phyloP scores from a whole-genome alignment of 2,888 invertebrate species.

The Eurois occulta region DNA sequence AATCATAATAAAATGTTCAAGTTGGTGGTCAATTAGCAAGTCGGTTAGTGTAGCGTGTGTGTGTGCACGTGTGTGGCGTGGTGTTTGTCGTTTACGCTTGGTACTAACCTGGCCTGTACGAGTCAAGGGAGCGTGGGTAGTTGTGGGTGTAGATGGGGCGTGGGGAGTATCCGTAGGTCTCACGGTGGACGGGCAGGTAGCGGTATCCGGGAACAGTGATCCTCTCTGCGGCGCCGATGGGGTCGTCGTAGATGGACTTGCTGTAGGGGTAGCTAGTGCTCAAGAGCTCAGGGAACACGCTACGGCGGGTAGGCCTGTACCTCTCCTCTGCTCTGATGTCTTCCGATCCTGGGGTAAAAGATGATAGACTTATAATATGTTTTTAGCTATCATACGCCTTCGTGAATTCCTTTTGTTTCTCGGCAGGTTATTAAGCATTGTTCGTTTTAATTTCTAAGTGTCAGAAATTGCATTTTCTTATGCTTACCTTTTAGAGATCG shows the following conservation, averaged over 20 bases:
- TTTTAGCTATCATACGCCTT: not conserved
- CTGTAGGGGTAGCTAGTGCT: conserved; percentile 93
- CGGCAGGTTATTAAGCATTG: not conserved
- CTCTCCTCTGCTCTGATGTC: conserved; percentile 97
- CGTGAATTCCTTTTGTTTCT: not conserved
- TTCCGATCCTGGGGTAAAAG: conserved; percentile 93
- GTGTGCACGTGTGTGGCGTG: conserved; percentile 50
- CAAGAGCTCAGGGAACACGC: conserved; percentile 94
- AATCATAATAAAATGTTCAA: conserved; percentile 44
- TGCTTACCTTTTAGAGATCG: conserved; percentile 96
- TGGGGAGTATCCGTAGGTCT: conserved; percentile 97
- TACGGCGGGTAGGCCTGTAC: conserved; percentile 93
- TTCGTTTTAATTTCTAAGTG: not conserved
- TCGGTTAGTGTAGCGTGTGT: conserved; percentile 74
- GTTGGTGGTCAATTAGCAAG: conserved; percentile 69
- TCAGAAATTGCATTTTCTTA: not conserved
- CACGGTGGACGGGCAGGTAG: conserved; percentile 97
- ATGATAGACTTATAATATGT: not conserved
- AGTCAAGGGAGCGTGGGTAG: conserved; percentile 93
- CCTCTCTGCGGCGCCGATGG: conserved; percentile 94
- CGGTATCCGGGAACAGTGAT: conserved; percentile 97
- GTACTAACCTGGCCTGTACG: conserved; percentile 96
- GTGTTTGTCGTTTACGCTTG: conserved; percentile 38
- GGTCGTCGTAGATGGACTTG: conserved; percentile 97
- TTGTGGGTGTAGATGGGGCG: conserved; percentile 96